Base-by-base conservation (phyloP, 2,797 vertebrate genomes). In the Bovichtus diacanthus region DNA sequence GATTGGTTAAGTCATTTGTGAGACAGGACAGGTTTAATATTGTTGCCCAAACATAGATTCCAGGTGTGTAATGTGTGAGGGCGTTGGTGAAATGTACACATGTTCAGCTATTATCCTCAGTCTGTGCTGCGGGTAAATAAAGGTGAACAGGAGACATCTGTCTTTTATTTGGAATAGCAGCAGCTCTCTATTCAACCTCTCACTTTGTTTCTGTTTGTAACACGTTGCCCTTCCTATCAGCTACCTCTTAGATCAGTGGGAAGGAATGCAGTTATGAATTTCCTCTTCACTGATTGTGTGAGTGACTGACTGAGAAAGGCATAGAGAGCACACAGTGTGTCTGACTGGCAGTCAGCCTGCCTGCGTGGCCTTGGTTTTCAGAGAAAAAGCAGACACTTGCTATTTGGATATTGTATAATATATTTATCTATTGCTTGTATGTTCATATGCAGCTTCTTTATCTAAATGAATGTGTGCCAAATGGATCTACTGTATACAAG, bases 271-370 rank as follows among this genome's bases (percentile, higher is more conserved):
- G 56, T 81, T 85, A 76, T 88, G 72, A 70, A 78, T 90, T 88
- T 88, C 82, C 86, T 81, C 56, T 53, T 74, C 13, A 13, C 66
- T 63, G 70, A 71, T 62, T 63, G 71, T 50, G 68, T 70, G 67
- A 69, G 64, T 58, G 78, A 65, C 27, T 39, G 74, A 54, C n/a
- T 63, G 78, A 63, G 59, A 21, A 65, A 76, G 68, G 44, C 34
- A 55, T 38, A 53, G 67, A 74, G 68, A 72, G 70, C 69, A 12
- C 39, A 58, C n/a, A n/a, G n/a, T n/a, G n/a, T n/a, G 74, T 56
- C 85, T 89, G 84, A 87, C 86, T 89, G 91, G 91, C 89, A 83
- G 81, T 70, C 78, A 23, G 85, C 65, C 87, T 58, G 80, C 88
- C 63, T 90, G 86, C 79, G 74, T 91, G 88, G 88, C 90, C 89